These are phyloP conservation scores for Drepana falcataria DNA, from an alignment of 2,888 invertebrate genomes.

Conservation along the genomic window DNA sequence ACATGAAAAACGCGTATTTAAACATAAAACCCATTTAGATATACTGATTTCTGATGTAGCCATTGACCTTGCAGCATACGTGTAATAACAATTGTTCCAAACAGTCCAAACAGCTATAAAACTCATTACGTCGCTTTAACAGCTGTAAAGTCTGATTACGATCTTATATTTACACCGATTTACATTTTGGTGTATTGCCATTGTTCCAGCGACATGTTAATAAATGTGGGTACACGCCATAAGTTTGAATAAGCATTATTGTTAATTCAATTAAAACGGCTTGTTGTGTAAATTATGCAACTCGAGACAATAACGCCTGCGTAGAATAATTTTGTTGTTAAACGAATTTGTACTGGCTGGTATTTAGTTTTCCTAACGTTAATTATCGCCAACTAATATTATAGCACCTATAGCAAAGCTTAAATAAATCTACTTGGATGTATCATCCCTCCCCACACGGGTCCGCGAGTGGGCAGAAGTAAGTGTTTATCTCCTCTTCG, in stretches of 20 bases:
- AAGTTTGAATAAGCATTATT: constrained; percentile 33
- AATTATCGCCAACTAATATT: too few species aligned
- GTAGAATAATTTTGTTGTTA: not conserved
- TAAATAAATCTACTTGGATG: not conserved
- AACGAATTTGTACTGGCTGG: not conserved
- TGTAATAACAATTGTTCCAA: constrained; percentile 49
- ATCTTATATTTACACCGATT: constrained; percentile 42
- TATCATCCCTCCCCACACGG: not conserved
- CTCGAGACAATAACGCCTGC: constrained; percentile 18
- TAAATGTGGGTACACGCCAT: constrained; percentile 23
- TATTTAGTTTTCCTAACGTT: too few species aligned
- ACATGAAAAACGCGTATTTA: too few species aligned
- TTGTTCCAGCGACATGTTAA: constrained; percentile 31
- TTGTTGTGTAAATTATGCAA: constrained; percentile 27
- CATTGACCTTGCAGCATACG: constrained; percentile 34
- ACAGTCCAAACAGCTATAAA: constrained; percentile 42
- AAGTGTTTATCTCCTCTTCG: too few species aligned
- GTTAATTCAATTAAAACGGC: constrained; percentile 35
- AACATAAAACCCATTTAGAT: constrained; percentile 15
- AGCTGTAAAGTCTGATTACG: constrained; percentile 44
- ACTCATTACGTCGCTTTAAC: constrained; percentile 35
- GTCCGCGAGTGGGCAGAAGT: too few species aligned
- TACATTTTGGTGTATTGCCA: constrained; percentile 40
- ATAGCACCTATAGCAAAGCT: not conserved
- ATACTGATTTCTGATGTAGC: constrained; percentile 11